Conservation (phyloP, 2,113 vertebrate genomes). For the Protobothrops mucrosquamatus region DNA sequence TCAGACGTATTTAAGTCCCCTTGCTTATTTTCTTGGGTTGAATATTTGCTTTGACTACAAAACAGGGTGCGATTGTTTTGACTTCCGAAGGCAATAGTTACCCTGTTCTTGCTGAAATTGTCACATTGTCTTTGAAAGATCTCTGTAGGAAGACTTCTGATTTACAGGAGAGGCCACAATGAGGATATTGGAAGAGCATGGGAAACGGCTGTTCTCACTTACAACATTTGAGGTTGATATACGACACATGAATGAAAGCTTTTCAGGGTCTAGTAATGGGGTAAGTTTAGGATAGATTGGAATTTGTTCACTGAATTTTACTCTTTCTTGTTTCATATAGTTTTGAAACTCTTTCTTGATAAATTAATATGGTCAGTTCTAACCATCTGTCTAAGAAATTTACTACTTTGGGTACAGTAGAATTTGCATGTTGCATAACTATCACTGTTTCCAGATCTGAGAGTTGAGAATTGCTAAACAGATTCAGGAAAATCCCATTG, state of each 20-base stretch:
- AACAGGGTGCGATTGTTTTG: constrained; percentile 50
- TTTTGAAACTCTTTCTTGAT: not conserved
- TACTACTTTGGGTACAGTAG: not conserved
- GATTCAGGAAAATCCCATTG: not conserved
- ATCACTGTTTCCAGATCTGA: not conserved
- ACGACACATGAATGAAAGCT: not conserved
- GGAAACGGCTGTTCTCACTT: not conserved
- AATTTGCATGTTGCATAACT: not conserved
- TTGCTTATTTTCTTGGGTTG: constrained; percentile 27
- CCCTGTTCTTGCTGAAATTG: constrained; percentile 57
- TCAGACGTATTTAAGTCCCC: constrained; percentile 22
- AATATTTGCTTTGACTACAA: constrained; percentile 52
- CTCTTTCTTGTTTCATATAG: not conserved
- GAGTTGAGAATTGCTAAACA: not conserved
- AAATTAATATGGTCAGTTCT: not conserved
- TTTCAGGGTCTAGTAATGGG: not conserved
- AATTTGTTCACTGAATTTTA: not conserved
- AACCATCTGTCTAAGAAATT: not conserved
- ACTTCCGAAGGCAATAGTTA: constrained; percentile 54
- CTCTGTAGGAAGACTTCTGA: not conserved
- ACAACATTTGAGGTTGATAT: not conserved
- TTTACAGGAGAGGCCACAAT: not conserved
- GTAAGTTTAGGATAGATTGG: not conserved
- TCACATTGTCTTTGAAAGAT: constrained; percentile 16
- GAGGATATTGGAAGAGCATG: not conserved